Evolutionary conservation across 2,888 invertebrate genomes (phyloP), one percentile per base, ranked within the genome.

Genomic region (Nemotelus pantherinus): DNA sequence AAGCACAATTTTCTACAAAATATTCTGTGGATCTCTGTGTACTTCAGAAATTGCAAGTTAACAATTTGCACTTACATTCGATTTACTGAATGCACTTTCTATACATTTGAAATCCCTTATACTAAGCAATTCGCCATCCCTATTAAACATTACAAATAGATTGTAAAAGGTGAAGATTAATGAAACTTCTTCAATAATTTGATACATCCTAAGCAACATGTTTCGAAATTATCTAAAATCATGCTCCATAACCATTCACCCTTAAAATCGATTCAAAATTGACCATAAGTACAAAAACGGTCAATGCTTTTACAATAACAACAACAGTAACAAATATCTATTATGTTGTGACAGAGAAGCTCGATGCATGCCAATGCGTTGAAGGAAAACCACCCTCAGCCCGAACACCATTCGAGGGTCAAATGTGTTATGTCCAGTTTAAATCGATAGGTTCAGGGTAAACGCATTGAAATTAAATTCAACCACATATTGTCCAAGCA

Each of bases 281-380:
- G 72, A 58, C 72, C 77, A 71, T 70, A 78, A 72, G 53, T 39
- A 55, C 67, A 50, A 47, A 72, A 57, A 53, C 63, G 70, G 55
- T 55, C 55, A 60, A 39, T 60, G 48, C 7, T 39, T 45, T 74
- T 41, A 48, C 48, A 44, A 50, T 44, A 43, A 41, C 68, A 72
- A 74, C 9, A 78, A 68, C 45, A 67, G 48, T 41, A 78, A 71
- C 78, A 78, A 78, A 78, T 78, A 67, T 67, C 25, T 58, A 65
- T 76, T 57, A 71, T 76, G 71, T 58, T 6, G 3, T 60, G 58
- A 44, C 25, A 39, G 39, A n/a, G 9, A 44, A 7, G 9, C 25
- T 65, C 65, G 25, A 25, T 25, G 25, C 25, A 25, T 25, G 25
- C 25, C 25, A 9, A 57, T 57, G 3, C 2, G 7, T 4, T 57